These are phyloP conservation scores for Rhogogaster chlorosoma DNA, from an alignment of 2,888 invertebrate genomes.

Conservation along the genomic window DNA sequence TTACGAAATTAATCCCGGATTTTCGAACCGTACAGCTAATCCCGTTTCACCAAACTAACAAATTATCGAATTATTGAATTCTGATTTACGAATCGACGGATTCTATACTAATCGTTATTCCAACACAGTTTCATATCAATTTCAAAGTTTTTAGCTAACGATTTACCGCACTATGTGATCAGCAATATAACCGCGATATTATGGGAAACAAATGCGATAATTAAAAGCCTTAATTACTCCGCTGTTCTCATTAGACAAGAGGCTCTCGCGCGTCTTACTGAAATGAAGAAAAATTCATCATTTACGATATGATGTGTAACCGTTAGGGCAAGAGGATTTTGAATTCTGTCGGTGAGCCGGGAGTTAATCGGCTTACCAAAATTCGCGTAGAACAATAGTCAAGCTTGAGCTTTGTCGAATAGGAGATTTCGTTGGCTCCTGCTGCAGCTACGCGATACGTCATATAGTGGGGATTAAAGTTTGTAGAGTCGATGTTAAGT, in stretches of 20 bases:
- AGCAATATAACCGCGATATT: neutral
- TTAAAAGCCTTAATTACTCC: too few species aligned
- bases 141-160: neutral
- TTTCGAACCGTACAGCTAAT: neutral
- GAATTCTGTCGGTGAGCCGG: neutral
- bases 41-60: neutral
- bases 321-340: constrained; percentile 27
- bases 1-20: neutral
- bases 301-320: neutral
- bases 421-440: constrained; percentile 33
- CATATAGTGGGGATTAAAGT: neutral
- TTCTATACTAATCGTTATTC: neutral
- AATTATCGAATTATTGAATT: constrained; percentile 1
- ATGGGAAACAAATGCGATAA: neutral
- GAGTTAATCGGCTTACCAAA: constrained; percentile 30
- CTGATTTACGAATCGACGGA: neutral
- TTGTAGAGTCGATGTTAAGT: constrained; percentile 17
- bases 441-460: constrained; percentile 41
- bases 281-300: neutral
- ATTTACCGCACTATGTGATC: neutral
- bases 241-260: neutral
- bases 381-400: constrained; percentile 36
- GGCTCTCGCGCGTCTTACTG: neutral
- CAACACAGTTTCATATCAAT: neutral
- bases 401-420: constrained; percentile 13